phyloP scores from a whole-genome alignment of 2,113 vertebrate genomes.

The Pygoscelis adeliae region DNA sequence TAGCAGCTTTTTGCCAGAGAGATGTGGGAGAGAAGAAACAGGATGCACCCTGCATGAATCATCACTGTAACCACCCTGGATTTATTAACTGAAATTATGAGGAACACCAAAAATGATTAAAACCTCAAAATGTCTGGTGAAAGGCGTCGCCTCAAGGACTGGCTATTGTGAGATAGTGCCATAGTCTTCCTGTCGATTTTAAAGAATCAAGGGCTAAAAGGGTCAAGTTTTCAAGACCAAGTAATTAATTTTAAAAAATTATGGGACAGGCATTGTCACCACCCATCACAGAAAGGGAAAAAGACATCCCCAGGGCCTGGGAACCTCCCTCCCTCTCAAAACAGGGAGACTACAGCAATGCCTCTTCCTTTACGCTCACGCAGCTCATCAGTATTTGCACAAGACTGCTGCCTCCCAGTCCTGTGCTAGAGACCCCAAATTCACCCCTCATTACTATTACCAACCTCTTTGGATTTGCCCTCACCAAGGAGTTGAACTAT shows the following conservation, averaged over 20 bases:
- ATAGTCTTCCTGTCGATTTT: background rate
- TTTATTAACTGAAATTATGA: conserved; percentile 47
- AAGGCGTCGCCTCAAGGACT: background rate
- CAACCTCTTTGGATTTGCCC: background rate
- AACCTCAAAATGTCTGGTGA: background rate
- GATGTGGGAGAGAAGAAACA: conserved; percentile 57
- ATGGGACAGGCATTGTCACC: rapidly evolving
- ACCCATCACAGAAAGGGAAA: background rate
- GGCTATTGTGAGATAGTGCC: background rate
- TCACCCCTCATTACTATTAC: background rate
- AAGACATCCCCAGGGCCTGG: background rate
- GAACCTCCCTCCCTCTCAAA: background rate
- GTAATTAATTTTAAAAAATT: background rate
- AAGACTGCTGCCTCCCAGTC: background rate
- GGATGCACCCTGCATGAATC: conserved; percentile 60
- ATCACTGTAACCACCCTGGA: conserved; percentile 53
- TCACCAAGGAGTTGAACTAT: background rate
- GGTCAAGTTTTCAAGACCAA: background rate
- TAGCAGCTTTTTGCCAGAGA: conserved; percentile 36
- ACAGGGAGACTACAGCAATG: background rate
- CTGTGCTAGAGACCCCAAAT: background rate
- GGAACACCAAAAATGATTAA: conserved; percentile 42
- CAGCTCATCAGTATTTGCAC: background rate
- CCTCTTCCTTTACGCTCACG: background rate
- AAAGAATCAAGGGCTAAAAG: background rate